Conservation (phyloP, 2,797 vertebrate genomes). For the Arctocebus calabarensis region DNA sequence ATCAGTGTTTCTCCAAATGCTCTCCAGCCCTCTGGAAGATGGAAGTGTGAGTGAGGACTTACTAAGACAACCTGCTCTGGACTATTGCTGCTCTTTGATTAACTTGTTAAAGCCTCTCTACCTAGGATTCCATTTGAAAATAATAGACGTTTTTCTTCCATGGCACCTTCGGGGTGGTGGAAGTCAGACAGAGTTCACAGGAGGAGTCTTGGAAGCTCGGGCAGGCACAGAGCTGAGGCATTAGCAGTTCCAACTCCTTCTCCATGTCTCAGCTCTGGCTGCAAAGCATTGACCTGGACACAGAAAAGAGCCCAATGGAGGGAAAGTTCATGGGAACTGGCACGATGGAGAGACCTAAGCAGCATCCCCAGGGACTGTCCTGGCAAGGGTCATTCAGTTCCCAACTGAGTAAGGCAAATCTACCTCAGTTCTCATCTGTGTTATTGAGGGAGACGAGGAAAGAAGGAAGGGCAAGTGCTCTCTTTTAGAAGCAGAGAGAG, state of each 20-base stretch:
- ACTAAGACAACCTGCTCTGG: not conserved
- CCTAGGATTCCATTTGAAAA: not conserved
- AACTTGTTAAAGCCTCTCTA: not conserved
- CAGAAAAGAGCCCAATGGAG: not conserved
- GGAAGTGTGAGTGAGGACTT: not conserved
- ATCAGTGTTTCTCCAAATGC: not conserved
- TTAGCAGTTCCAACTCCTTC: not conserved
- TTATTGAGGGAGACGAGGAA: not conserved
- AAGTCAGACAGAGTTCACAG: not conserved
- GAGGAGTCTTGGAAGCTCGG: not conserved
- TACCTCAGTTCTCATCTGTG: not conserved
- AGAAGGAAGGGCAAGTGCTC: not conserved
- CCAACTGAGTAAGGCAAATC: not conserved
- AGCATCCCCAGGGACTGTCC: not conserved
- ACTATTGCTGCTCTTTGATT: not conserved
- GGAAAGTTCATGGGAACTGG: not conserved
- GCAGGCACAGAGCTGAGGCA: not conserved
- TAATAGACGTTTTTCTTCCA: not conserved
- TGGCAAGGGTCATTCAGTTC: not conserved
- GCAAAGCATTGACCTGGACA: not conserved
- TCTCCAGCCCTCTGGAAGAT: not conserved
- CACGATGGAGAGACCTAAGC: not conserved
- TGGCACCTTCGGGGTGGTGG: rapidly evolving
- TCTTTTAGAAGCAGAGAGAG: not conserved
- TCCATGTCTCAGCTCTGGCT: not conserved